Evolutionary conservation across 2,797 vertebrate species (phyloP).

Genomic region (Carcharodon carcharias): DNA sequence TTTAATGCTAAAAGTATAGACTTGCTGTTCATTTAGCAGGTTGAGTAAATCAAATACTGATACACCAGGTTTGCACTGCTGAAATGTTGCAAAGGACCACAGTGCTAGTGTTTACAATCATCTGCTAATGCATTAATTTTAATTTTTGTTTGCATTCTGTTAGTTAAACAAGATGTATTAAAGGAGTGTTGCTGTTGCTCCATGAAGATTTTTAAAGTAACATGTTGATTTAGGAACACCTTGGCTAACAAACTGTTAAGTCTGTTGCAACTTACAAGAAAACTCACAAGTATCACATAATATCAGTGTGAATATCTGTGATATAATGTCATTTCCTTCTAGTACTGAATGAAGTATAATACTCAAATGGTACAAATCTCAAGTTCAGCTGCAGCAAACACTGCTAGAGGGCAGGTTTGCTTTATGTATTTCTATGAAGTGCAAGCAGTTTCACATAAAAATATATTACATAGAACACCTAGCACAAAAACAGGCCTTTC

Average conservation of each 20-base stretch:
- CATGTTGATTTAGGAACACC: background rate
- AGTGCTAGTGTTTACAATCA: background rate
- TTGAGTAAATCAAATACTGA: background rate
- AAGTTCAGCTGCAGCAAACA: background rate
- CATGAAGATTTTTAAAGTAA: background rate
- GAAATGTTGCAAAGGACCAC: background rate
- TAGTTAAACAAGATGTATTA: too few species aligned
- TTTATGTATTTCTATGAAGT: background rate
- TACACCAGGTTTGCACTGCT: background rate
- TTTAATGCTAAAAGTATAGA: background rate
- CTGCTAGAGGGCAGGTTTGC: conserved; percentile 3
- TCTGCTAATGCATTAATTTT: background rate
- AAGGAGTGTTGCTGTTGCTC: background rate
- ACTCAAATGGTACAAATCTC: background rate
- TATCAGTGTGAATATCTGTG: background rate
- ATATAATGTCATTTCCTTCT: background rate
- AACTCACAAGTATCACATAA: background rate
- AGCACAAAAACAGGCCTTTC: background rate
- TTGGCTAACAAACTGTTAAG: background rate
- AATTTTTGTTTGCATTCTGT: background rate
- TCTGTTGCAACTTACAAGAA: background rate
- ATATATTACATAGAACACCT: background rate
- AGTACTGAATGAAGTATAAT: background rate
- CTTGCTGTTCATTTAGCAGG: background rate
- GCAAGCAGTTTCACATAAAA: background rate